Percentiles rank a stretch among this genome's conserved stretches.
These are phyloP conservation scores for Temnothorax unifasciatus DNA, from an alignment of 2,888 invertebrate species.

Conservation along the genomic window DNA sequence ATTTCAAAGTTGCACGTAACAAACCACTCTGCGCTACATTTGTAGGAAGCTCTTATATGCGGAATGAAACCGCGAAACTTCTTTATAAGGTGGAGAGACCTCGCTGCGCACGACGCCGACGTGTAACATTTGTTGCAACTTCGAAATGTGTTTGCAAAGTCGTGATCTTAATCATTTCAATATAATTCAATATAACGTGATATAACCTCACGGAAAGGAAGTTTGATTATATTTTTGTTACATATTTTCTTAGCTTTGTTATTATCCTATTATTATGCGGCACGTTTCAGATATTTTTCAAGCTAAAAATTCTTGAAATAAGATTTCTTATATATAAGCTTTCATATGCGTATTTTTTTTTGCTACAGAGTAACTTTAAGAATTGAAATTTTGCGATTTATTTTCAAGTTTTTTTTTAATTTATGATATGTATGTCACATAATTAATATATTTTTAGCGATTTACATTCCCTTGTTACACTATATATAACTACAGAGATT, in stretches of 20 bases:
- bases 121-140: neutral
- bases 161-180: neutral
- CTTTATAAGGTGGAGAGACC: neutral
- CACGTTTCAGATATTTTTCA: neutral
- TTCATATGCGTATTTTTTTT: neutral
- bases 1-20: conserved; percentile 21
- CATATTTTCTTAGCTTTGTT: neutral
- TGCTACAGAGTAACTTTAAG: neutral
- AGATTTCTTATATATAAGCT: neutral
- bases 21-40: conserved; percentile 20
- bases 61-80: conserved; percentile 26
- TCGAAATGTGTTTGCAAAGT: neutral
- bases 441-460: too few relatives aligned
- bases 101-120: neutral
- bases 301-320: neutral
- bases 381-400: neutral
- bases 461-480: neutral
- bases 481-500: neutral
- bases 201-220: neutral
- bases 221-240: neutral
- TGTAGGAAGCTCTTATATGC: conserved; percentile 27
- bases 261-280: neutral
- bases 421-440: neutral
- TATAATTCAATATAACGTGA: neutral
- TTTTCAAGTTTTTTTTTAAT: neutral